Evolutionary conservation across 2,888 invertebrate species (phyloP).

Genomic region (Synanthedon myopaeformis): DNA sequence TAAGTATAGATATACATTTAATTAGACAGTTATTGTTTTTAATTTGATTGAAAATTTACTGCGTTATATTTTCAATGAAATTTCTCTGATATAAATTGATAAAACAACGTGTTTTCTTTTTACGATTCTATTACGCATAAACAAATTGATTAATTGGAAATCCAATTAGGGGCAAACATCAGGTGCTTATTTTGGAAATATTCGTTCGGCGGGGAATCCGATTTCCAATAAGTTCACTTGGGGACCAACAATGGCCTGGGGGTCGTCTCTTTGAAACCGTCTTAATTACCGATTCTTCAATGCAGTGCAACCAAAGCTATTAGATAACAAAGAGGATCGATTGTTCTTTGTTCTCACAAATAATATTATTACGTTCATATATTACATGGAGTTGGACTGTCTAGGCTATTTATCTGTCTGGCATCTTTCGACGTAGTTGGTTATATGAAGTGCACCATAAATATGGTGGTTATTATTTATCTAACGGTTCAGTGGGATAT

Average conservation of each 20-base stretch:
- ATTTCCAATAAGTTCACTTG: conserved; percentile 22
- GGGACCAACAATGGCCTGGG: conserved; percentile 7
- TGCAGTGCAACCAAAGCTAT: conserved; percentile 28
- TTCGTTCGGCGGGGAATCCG: conserved; percentile 20
- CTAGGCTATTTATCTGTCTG: background rate
- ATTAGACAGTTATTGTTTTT: no score
- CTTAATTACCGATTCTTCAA: conserved; percentile 39
- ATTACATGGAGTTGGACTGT: background rate
- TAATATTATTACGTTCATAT: conserved; percentile 3
- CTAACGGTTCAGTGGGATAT: no score
- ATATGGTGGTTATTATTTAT: no score
- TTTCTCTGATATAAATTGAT: no score
- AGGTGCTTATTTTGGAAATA: conserved; percentile 7
- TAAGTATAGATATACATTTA: no score
- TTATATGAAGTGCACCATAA: background rate
- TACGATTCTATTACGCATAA: background rate
- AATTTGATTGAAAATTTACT: no score
- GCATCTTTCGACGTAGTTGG: background rate
- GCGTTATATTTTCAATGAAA: no score
- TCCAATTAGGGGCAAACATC: conserved; percentile 5
- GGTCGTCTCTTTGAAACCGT: conserved; percentile 13
- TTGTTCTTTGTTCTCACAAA: conserved; percentile 10
- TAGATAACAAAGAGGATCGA: conserved; percentile 43
- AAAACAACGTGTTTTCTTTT: no score
- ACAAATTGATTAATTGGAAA: conserved; percentile 3